Percentiles rank a stretch among this genome's conserved stretches.
Evolutionary conservation across 1,140 invertebrate genomes (phyloP).

Genomic region (Hycleus phaleratus): DNA sequence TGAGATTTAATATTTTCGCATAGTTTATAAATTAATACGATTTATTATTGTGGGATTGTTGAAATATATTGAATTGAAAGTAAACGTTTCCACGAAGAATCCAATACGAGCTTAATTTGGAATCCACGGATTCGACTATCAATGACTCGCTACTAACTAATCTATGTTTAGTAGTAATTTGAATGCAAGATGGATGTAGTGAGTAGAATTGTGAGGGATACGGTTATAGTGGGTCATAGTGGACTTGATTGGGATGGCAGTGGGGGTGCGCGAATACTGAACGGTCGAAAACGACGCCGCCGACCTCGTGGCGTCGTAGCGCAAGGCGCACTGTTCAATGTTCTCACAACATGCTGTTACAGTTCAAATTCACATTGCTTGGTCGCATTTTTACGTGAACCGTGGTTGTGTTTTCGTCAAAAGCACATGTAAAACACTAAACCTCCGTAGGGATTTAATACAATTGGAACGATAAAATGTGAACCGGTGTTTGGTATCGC

Average conservation of each 20-base stretch:
- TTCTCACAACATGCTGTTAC: conserved; percentile 17
- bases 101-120: too few species aligned
- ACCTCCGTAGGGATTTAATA: neutral
- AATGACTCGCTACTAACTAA: conserved; percentile 3
- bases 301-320: conserved; percentile 28
- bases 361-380: conserved; percentile 20
- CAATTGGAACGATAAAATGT: conserved; percentile 10
- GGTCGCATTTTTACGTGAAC: conserved; percentile 25
- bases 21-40: too few species aligned
- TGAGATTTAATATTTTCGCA: too few species aligned
- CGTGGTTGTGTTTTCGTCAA: neutral
- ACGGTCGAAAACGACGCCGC: conserved; percentile 24
- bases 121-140: neutral
- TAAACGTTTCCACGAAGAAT: too few species aligned
- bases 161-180: conserved; percentile 6
- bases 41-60: too few species aligned
- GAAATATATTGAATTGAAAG: too few species aligned
- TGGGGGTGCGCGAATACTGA: conserved; percentile 12
- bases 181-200: conserved; percentile 16
- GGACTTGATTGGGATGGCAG: neutral
- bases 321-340: conserved; percentile 25
- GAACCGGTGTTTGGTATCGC: conserved; percentile 7
- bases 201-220: neutral
- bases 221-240: neutral
- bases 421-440: conserved; percentile 9